These are phyloP conservation scores for Diglossa cyanea DNA, from an alignment of 2,797 vertebrate species.

Conservation along the genomic window DNA sequence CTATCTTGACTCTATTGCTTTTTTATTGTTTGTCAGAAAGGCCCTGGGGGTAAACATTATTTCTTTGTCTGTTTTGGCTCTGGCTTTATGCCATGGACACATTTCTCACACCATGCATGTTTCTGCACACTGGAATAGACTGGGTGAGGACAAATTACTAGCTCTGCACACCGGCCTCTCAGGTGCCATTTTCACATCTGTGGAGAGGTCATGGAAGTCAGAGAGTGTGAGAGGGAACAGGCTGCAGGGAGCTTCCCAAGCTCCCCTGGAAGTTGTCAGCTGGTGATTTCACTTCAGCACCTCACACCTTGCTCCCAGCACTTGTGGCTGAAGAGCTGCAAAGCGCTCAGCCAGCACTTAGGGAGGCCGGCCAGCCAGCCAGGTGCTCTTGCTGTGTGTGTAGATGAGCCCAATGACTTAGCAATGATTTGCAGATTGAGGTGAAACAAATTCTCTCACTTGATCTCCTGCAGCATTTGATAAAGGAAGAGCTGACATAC, in stretches of 20 bases:
- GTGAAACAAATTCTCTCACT: not conserved
- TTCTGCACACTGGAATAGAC: slow-evolving; percentile 74
- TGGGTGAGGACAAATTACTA: slow-evolving; percentile 70
- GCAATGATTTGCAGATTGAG: not conserved
- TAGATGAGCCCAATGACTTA: not conserved
- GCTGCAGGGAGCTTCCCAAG: slow-evolving; percentile 20
- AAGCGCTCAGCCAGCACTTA: not conserved
- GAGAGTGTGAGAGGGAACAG: slow-evolving; percentile 23
- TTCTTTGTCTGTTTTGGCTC: slow-evolving; percentile 81
- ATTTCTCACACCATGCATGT: slow-evolving; percentile 81
- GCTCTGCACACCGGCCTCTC: slow-evolving; percentile 61
- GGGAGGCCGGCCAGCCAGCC: not conserved
- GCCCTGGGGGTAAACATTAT: slow-evolving; percentile 79
- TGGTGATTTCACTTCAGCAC: not conserved
- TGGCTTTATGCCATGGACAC: slow-evolving; percentile 77
- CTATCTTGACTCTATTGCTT: slow-evolving; percentile 79
- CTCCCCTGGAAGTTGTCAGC: slow-evolving; percentile 27
- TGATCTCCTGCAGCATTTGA: not conserved
- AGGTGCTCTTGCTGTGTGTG: not conserved
- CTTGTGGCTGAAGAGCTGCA: not conserved
- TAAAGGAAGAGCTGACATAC: not conserved
- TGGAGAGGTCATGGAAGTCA: slow-evolving; percentile 8
- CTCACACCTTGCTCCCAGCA: slow-evolving; percentile 16
- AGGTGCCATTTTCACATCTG: slow-evolving; percentile 63
- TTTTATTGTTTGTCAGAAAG: slow-evolving; percentile 76